Percentiles rank a stretch among this genome's conserved stretches.
phyloP scores from a whole-genome alignment of 2,888 invertebrate species.

The Hybos culiciformis region DNA sequence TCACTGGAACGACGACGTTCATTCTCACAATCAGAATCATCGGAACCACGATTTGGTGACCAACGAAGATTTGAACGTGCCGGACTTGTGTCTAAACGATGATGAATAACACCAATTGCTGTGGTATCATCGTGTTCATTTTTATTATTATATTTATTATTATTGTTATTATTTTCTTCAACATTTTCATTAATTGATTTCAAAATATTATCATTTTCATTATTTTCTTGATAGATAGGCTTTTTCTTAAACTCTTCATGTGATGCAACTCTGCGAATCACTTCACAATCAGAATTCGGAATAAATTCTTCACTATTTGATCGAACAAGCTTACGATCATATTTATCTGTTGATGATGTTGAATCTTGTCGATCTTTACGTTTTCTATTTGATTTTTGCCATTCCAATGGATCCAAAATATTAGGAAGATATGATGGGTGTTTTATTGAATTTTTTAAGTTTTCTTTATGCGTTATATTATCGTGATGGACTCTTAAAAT shows the following conservation, averaged over 20 bases:
- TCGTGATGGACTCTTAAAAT: constrained; percentile 8
- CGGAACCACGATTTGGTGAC: constrained; percentile 35
- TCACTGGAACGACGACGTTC: constrained; percentile 49
- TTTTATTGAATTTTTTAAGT: constrained; percentile 11
- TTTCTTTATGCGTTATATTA: constrained; percentile 6
- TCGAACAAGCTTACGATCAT: constrained; percentile 47
- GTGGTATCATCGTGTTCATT: background rate
- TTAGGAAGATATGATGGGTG: constrained; percentile 33
- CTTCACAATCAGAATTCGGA: constrained; percentile 24
- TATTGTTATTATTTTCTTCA: background rate
- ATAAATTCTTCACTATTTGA: constrained; percentile 47
- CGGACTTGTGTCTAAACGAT: constrained; percentile 32
- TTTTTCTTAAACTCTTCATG: constrained; percentile 44
- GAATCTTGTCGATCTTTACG: constrained; percentile 51
- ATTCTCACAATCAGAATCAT: constrained; percentile 45
- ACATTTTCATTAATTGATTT: constrained; percentile 8
- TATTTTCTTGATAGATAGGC: constrained; percentile 18
- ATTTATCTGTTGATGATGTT: constrained; percentile 40
- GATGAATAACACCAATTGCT: background rate
- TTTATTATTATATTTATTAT: background rate
- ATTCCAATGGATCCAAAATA: constrained; percentile 35
- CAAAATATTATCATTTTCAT: constrained; percentile 7
- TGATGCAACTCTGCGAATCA: constrained; percentile 46
- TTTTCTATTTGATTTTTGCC: constrained; percentile 41
- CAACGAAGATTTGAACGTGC: constrained; percentile 30